A percentile compares a stretch with the other conserved stretches of the same genome.
Evolutionary conservation across 2,888 invertebrate species (phyloP).

Genomic region (Perithous albicinctus): DNA sequence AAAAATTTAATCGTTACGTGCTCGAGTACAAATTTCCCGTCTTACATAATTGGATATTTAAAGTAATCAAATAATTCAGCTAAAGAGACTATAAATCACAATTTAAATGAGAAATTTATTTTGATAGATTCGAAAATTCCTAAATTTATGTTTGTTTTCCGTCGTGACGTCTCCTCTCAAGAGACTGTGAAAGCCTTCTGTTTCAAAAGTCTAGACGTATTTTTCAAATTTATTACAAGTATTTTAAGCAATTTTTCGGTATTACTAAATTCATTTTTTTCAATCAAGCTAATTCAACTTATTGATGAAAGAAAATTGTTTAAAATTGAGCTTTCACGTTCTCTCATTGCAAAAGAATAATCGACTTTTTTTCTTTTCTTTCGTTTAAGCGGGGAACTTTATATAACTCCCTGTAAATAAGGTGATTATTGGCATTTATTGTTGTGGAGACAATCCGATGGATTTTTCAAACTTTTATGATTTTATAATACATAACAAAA

Average conservation of each 20-base stretch:
- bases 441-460: no score
- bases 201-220: not conserved
- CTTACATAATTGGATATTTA: not conserved
- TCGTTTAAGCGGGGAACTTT: no score
- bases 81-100: not conserved
- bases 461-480: no score
- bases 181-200: slow-evolving; percentile 3
- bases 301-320: not conserved
- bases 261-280: not conserved
- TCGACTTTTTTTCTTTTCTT: slow-evolving; percentile 22
- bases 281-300: not conserved
- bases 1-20: not conserved
- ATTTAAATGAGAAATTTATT: no score
- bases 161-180: not conserved
- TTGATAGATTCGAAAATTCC: no score
- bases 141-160: not conserved
- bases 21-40: not conserved
- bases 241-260: not conserved
- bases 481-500: no score
- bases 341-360: slow-evolving; percentile 10
- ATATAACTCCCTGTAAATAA: no score
- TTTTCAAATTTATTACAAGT: no score
- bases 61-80: slow-evolving; percentile 3
- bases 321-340: slow-evolving; percentile 15
- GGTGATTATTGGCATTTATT: no score